Base-by-base conservation (phyloP, 2,113 vertebrate genomes). In the Cathartes aura region DNA sequence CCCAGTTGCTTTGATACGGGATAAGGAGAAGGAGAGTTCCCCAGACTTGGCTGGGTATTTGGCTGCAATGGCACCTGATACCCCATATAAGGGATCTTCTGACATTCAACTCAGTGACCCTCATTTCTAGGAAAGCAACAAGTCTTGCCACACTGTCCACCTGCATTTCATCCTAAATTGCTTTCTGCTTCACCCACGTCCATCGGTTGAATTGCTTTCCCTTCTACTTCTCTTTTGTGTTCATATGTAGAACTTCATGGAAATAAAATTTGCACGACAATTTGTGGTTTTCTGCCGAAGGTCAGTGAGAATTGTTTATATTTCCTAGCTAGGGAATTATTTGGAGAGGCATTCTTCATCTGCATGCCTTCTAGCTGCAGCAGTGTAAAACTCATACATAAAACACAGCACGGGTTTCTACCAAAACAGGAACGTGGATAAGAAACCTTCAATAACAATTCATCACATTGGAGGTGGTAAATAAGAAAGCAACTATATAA, bases 271-370 rank as follows among this genome's bases (percentile, higher is more conserved):
- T 88, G 58, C 79, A 62, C 74, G 11, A 21, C 48, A 81, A n/a
- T 89, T 91, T 83, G 62, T 53, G 40, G 79, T 88, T 93, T 93
- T 90, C 82, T 95, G 79, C 85, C 47, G 53, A 36, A 92, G 62
- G 9, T 89, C 27, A 48, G 58, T 32, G 62, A 75, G 71, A 66
- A 75, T 40, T 82, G 43, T 88, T 92, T 82, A 19, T 81, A 53
- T 79, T 95, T 93, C 82, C 85, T 92, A 90, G 79, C 48, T 12
- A 42, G 79, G 17, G 48, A 73, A 48, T 82, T 75, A 42, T 79
- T 90, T 82, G 78, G 78, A 92, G 29, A 59, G 66, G 62, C 66
- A 55, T 88, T 96, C 56, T 79, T 92, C 90, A 82, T 93, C 90
- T 78, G 50, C 74, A 43, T 43, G 56, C 82, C 70, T 94, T 36